A percentile compares a stretch with the other conserved stretches of the same genome.
Conservation (phyloP, 2,113 vertebrate genomes). For the Arothron firmamentum region DNA sequence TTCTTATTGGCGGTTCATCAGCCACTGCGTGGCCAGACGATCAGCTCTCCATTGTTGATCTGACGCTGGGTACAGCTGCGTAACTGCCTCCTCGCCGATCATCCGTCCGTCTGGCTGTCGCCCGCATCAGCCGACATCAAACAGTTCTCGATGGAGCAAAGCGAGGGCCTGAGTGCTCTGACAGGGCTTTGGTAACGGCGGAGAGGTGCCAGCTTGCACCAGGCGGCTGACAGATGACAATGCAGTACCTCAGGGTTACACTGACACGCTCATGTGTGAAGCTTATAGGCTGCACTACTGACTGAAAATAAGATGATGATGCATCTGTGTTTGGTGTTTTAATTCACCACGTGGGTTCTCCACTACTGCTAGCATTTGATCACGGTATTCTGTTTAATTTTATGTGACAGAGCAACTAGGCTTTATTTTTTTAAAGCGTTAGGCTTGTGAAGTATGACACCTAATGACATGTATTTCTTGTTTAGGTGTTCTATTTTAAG, state of each 20-base stretch:
- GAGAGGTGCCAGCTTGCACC: slow-evolving; percentile 10
- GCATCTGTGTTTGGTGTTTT: neutral
- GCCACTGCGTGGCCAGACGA: neutral
- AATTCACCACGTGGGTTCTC: too few relatives aligned
- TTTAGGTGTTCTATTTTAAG: too few relatives aligned
- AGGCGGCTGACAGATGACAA: slow-evolving; percentile 17
- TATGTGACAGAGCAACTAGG: too few relatives aligned
- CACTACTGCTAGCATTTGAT: too few relatives aligned
- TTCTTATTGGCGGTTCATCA: neutral
- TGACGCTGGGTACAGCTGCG: neutral
- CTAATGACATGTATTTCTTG: too few relatives aligned
- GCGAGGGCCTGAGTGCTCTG: slow-evolving; percentile 3
- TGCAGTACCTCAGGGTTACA: slow-evolving; percentile 5
- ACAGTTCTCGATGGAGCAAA: neutral
- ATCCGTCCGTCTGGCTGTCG: slow-evolving; percentile 5
- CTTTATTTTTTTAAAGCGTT: too few relatives aligned
- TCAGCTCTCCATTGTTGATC: neutral
- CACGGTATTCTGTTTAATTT: too few relatives aligned
- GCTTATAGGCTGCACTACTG: neutral
- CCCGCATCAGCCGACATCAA: slow-evolving; percentile 1
- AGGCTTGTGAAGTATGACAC: too few relatives aligned
- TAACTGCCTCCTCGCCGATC: slow-evolving; percentile 1
- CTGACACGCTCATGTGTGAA: slow-evolving; percentile 4
- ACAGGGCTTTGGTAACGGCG: slow-evolving; percentile 22
- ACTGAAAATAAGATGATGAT: neutral